phyloP scores from a whole-genome alignment of 2,888 invertebrate species.

The Pediacus dermestoides region DNA sequence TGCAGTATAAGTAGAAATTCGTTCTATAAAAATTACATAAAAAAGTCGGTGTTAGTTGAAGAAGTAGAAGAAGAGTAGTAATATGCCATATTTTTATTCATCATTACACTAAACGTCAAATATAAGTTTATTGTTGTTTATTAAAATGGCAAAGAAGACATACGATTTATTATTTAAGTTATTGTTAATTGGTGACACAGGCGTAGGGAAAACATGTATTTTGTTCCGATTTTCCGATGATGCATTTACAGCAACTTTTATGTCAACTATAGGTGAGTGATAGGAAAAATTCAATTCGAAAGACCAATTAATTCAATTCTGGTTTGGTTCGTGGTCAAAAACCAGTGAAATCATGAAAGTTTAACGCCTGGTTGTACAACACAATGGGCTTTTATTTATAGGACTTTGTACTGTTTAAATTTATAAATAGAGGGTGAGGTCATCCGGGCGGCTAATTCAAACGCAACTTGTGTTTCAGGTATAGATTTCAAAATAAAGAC shows the following conservation, averaged over 20 bases:
- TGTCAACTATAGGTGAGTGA: constrained; percentile 87
- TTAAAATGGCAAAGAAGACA: constrained; percentile 90
- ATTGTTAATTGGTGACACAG: constrained; percentile 88
- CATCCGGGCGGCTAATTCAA: constrained; percentile 33
- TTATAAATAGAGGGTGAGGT: constrained; percentile 40
- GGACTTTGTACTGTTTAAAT: constrained; percentile 14
- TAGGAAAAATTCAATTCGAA: not conserved
- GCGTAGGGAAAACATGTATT: constrained; percentile 93
- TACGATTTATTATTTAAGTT: constrained; percentile 92
- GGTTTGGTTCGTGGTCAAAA: too few species aligned
- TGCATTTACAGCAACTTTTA: constrained; percentile 92
- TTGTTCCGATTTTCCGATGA: constrained; percentile 92
- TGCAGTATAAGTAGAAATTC: too few species aligned
- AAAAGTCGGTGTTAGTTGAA: too few species aligned
- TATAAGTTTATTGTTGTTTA: too few species aligned
- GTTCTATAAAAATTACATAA: too few species aligned
- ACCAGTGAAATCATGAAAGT: too few species aligned
- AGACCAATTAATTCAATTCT: too few species aligned
- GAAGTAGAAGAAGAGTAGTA: too few species aligned
- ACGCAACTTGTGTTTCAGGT: constrained; percentile 61
- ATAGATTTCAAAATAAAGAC: constrained; percentile 99
- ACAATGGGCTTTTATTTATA: not conserved
- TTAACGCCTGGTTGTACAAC: too few species aligned
- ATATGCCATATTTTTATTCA: too few species aligned
- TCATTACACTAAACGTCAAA: too few species aligned